A percentile compares a stretch with the other conserved stretches of the same genome.
Conservation (phyloP, 2,797 vertebrate genomes). For the Apogon talboti region DNA sequence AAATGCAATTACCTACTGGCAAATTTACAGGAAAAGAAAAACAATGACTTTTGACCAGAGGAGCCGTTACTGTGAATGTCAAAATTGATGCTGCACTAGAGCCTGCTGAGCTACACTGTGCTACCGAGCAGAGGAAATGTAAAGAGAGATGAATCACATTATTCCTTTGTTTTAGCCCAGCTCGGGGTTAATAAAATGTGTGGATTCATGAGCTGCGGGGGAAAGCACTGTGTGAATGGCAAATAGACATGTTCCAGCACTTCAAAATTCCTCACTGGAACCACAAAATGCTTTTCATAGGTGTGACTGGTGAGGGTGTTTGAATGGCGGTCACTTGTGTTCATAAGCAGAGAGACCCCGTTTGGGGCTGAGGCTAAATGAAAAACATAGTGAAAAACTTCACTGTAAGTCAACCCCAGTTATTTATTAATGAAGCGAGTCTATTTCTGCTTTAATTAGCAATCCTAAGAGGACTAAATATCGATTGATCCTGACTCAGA, state of each 20-base stretch:
- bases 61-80: slow-evolving; percentile 71
- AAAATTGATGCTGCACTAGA: slow-evolving; percentile 60
- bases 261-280: slow-evolving; percentile 64
- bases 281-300: slow-evolving; percentile 67
- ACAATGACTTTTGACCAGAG: slow-evolving; percentile 78
- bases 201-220: slow-evolving; percentile 55
- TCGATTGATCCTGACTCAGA: background rate
- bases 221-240: slow-evolving; percentile 51
- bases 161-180: slow-evolving; percentile 69
- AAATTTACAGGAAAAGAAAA: slow-evolving; percentile 78
- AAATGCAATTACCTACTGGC: slow-evolving; percentile 78
- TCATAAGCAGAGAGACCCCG: slow-evolving; percentile 30
- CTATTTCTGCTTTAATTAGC: slow-evolving; percentile 24
- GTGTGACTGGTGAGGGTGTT: slow-evolving; percentile 62
- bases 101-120: slow-evolving; percentile 46
- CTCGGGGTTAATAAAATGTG: slow-evolving; percentile 69
- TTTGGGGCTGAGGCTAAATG: slow-evolving; percentile 7
- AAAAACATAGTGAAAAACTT: slow-evolving; percentile 9
- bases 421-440: background rate
- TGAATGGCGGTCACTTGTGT: slow-evolving; percentile 50
- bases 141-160: slow-evolving; percentile 72
- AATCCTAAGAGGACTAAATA: slow-evolving; percentile 1
- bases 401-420: background rate
- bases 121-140: slow-evolving; percentile 64
- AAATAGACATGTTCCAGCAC: slow-evolving; percentile 68